Conservation (phyloP, 2,113 vertebrate species). For the Leptocoma aspasia region DNA sequence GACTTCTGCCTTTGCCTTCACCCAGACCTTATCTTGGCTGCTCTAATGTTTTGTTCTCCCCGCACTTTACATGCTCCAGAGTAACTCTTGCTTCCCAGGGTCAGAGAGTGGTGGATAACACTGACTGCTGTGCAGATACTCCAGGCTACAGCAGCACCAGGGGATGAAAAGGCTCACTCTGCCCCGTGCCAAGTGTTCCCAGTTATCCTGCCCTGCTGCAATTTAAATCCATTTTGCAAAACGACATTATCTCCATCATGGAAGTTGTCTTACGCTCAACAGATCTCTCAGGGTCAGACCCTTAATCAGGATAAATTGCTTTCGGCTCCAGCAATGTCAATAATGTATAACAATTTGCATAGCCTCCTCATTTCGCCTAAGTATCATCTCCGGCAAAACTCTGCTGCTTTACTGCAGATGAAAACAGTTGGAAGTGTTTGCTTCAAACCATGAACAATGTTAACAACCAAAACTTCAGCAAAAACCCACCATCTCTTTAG, state of each 20-base stretch:
- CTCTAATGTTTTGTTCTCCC: neutral
- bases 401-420: neutral
- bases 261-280: neutral
- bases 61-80: neutral
- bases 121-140: neutral
- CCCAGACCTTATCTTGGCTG: neutral
- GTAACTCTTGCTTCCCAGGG: neutral
- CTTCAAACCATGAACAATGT: neutral
- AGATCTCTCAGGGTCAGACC: neutral
- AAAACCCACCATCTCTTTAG: neutral
- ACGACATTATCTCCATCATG: neutral
- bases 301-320: slow-evolving; percentile 6
- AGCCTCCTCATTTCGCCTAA: neutral
- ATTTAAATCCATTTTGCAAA: neutral
- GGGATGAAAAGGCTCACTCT: neutral
- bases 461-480: neutral
- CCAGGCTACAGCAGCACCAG: neutral
- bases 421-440: neutral
- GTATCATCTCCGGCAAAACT: neutral
- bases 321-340: neutral
- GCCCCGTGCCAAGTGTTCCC: neutral
- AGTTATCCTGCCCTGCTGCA: neutral
- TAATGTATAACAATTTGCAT: neutral
- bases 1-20: neutral
- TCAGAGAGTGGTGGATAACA: neutral